Evolutionary conservation across 2,888 invertebrate species (phyloP).

Genomic region (Danaus chrysippus): DNA sequence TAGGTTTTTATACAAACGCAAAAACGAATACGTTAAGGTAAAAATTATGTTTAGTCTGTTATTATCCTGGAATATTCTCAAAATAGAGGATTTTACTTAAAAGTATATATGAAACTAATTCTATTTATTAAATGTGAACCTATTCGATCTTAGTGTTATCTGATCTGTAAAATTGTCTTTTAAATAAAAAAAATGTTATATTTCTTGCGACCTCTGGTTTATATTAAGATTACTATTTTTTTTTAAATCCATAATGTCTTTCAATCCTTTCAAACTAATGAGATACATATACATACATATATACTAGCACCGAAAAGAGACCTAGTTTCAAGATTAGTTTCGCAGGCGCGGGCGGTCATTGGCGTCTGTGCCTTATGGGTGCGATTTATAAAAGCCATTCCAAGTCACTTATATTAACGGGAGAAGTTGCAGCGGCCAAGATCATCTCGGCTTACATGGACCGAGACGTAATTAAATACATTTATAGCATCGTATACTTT

Average conservation of each 20-base stretch:
- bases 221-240: no score
- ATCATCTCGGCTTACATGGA: conserved; percentile 27
- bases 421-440: conserved; percentile 21
- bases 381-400: conserved; percentile 24
- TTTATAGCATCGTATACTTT: conserved; percentile 35
- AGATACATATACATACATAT: background rate
- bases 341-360: background rate
- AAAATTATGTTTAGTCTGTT: no score
- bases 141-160: no score
- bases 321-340: background rate
- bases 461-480: conserved; percentile 32
- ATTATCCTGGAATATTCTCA: no score
- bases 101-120: no score
- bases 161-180: no score
- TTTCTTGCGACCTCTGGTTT: no score
- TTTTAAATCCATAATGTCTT: background rate
- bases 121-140: no score
- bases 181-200: no score
- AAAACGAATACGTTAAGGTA: no score
- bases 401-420: conserved; percentile 26
- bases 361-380: conserved; percentile 22
- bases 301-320: background rate
- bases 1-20: no score
- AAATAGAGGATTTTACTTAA: no score
- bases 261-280: background rate